Conservation (phyloP, 2,113 vertebrate species). For the Apodemus sylvaticus region DNA sequence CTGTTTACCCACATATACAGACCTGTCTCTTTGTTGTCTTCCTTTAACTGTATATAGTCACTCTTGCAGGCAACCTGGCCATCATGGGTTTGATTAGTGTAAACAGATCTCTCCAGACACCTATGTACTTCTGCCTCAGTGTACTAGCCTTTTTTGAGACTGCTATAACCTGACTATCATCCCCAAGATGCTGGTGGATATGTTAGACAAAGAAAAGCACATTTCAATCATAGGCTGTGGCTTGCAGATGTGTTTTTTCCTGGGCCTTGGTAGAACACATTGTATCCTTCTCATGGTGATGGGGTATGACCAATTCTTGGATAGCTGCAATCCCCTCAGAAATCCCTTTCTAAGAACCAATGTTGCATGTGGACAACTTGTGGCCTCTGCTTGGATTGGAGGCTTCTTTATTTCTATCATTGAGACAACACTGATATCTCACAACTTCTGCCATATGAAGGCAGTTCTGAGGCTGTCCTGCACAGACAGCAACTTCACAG, state of each 20-base stretch:
- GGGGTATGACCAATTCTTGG: constrained; percentile 77
- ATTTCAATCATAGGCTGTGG: constrained; percentile 53
- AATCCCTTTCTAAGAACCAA: constrained; percentile 67
- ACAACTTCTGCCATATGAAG: constrained; percentile 64
- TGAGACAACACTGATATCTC: constrained; percentile 51
- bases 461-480: constrained; percentile 58
- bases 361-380: neutral
- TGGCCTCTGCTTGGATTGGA: constrained; percentile 54
- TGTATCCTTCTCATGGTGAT: constrained; percentile 65
- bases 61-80: constrained; percentile 77
- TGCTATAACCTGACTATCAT: constrained; percentile 45
- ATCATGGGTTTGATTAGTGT: constrained; percentile 73
- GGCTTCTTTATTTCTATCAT: constrained; percentile 46
- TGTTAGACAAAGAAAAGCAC: neutral
- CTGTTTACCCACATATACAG: constrained; percentile 23
- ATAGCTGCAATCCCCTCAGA: constrained; percentile 66
- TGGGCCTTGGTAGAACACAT: constrained; percentile 58
- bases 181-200: constrained; percentile 64
- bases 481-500: neutral
- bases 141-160: constrained; percentile 69
- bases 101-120: constrained; percentile 65
- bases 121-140: constrained; percentile 71
- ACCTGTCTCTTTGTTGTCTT: constrained; percentile 16
- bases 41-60: constrained; percentile 76
- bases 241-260: constrained; percentile 70